Evolutionary conservation across 2,888 invertebrate species (phyloP).

Genomic region (Drosophila incognita): DNA sequence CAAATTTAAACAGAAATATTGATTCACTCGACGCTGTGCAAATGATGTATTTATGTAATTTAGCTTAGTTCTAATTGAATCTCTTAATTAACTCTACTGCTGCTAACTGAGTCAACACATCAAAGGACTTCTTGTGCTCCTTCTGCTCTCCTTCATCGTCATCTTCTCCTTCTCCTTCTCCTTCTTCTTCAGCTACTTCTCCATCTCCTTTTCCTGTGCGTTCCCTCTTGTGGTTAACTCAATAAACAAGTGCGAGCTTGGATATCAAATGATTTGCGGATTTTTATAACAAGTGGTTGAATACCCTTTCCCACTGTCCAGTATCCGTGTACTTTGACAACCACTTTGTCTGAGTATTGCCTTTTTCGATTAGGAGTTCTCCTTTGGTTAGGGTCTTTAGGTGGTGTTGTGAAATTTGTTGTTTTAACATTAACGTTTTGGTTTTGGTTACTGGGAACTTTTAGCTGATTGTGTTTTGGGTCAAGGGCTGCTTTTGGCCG

Average conservation of each 20-base stretch:
- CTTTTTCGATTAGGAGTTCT: not conserved
- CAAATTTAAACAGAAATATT: not conserved
- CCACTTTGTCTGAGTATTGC: not conserved
- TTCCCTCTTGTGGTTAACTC: conserved; percentile 31
- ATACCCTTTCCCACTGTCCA: conserved; percentile 10
- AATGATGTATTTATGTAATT: not conserved
- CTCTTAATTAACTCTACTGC: not conserved
- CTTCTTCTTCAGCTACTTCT: not conserved
- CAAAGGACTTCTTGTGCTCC: conserved; percentile 8
- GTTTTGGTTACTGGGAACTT: conserved; percentile 18
- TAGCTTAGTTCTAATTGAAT: not conserved
- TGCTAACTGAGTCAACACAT: conserved; percentile 26
- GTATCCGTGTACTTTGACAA: not conserved
- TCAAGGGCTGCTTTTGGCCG: conserved; percentile 42
- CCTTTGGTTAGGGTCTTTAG: conserved; percentile 1
- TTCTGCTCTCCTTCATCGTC: not conserved
- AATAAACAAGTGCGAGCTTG: conserved; percentile 9
- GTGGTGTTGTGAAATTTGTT: not conserved
- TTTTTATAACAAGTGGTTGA: conserved; percentile 38
- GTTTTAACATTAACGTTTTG: not conserved
- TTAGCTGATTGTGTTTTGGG: conserved; percentile 7
- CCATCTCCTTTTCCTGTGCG: not conserved
- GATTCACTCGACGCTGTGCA: not conserved
- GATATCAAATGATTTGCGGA: conserved; percentile 35
- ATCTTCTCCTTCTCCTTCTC: not conserved